These are phyloP conservation scores for Cerastis leucographa DNA, from an alignment of 2,888 invertebrate species.

Conservation along the genomic window DNA sequence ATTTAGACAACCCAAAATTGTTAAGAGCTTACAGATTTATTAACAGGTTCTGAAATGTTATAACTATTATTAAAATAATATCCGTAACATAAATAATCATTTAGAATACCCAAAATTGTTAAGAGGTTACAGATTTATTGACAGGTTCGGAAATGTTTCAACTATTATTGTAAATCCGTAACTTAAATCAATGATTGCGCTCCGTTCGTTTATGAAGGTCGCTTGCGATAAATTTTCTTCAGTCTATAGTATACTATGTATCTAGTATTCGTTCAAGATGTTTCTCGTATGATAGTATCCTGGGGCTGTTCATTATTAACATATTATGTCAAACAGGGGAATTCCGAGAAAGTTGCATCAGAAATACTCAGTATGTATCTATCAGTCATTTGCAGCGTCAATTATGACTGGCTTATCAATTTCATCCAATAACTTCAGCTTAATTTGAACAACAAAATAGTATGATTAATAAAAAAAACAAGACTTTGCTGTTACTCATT, in stretches of 20 bases:
- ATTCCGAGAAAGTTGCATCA: slow-evolving; percentile 18
- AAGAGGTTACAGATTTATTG: not conserved
- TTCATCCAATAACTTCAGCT: not conserved
- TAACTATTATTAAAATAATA: not conserved
- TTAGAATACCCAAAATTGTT: slow-evolving; percentile 17
- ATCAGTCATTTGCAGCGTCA: not conserved
- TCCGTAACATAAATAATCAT: not conserved
- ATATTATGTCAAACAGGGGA: slow-evolving; percentile 13
- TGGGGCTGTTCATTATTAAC: slow-evolving; percentile 14
- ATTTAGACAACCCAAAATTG: slow-evolving; percentile 21
- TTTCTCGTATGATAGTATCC: slow-evolving; percentile 6
- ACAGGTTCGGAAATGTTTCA: not conserved
- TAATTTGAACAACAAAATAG: no score
- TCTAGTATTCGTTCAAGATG: not conserved
- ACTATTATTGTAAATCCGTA: not conserved
- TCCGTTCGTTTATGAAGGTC: slow-evolving; percentile 4
- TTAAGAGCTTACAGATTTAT: not conserved
- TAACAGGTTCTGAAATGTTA: not conserved
- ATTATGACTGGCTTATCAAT: not conserved
- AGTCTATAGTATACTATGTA: not conserved
- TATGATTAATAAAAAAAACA: not conserved
- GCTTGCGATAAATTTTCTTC: not conserved
- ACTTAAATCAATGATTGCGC: slow-evolving; percentile 7
- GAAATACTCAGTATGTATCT: not conserved
- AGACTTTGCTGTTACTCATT: no score